Conservation (phyloP, 2,888 invertebrate genomes). For the Sceliomorpha sp. region DNA sequence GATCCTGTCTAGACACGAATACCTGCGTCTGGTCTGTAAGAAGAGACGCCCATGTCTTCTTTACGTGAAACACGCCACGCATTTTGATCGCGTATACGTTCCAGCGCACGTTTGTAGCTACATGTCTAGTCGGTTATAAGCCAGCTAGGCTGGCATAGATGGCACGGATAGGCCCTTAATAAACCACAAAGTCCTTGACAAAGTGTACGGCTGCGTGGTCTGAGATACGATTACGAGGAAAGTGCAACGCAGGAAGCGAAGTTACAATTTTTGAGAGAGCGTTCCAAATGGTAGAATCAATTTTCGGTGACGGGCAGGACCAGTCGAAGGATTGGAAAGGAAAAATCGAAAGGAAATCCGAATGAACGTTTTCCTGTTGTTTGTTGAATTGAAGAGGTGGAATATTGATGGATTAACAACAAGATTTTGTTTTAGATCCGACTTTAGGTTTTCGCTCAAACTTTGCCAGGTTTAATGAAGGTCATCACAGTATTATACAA, state of each 20-base stretch:
- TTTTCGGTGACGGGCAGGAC: too few species aligned
- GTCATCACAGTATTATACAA: too few species aligned
- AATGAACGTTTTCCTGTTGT: too few species aligned
- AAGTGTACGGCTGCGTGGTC: conserved; percentile 20
- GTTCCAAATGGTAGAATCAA: conserved; percentile 46
- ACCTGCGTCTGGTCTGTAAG: conserved; percentile 63
- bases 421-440: too few species aligned
- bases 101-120: conserved; percentile 1
- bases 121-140: conserved; percentile 23
- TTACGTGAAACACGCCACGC: conserved; percentile 58
- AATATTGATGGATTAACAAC: too few species aligned
- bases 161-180: conserved; percentile 23
- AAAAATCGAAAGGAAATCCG: too few species aligned
- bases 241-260: conserved; percentile 30
- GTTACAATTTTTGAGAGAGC: conserved; percentile 11
- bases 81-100: conserved; percentile 40
- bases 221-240: conserved; percentile 41
- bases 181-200: conserved; percentile 51
- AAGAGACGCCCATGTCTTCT: conserved; percentile 65
- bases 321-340: too few species aligned
- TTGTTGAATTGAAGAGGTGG: too few species aligned
- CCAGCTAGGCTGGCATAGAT: conserved; percentile 31
- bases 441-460: too few species aligned
- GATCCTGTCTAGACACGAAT: conserved; percentile 63
- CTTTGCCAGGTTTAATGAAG: too few species aligned